phyloP scores from a whole-genome alignment of 2,113 vertebrate genomes.

The Mirza zaza region DNA sequence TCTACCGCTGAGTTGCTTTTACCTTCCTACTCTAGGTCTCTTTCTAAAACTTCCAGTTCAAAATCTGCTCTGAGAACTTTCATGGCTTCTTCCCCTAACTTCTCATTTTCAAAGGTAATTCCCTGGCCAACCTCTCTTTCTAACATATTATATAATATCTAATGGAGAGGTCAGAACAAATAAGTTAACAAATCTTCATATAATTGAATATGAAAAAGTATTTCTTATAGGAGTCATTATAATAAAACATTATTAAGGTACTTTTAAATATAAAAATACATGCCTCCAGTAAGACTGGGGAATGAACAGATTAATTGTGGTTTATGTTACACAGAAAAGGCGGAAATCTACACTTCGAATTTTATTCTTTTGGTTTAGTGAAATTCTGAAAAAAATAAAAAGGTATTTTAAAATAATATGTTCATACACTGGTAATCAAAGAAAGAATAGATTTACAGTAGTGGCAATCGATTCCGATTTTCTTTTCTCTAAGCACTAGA shows the following conservation, averaged over 20 bases:
- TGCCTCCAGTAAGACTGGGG: not conserved
- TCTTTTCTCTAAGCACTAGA: not conserved
- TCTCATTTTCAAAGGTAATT: conserved; percentile 56
- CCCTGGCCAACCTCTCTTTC: not conserved
- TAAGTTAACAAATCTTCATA: conserved; percentile 14
- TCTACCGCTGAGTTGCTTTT: not conserved
- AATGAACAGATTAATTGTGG: conserved; percentile 43
- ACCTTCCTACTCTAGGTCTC: not conserved
- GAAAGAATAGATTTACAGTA: conserved; percentile 23
- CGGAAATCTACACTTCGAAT: not conserved
- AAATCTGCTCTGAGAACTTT: conserved; percentile 25
- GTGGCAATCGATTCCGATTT: not conserved
- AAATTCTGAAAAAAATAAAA: conserved; percentile 36
- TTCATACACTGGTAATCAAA: conserved; percentile 32
- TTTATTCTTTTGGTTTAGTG: conserved; percentile 49
- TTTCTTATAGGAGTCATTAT: conserved; percentile 21
- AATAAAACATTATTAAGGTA: conserved; percentile 54
- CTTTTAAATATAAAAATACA: conserved; percentile 46
- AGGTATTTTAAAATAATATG: conserved; percentile 19
- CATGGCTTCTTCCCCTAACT: not conserved
- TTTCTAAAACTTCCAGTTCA: conserved; percentile 19
- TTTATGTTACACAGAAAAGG: conserved; percentile 23
- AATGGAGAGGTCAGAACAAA: conserved; percentile 24
- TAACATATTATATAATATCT: not conserved
- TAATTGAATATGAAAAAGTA: conserved; percentile 55